Conservation (phyloP, 2,888 invertebrate species). For the Chrysolina haemoptera region DNA sequence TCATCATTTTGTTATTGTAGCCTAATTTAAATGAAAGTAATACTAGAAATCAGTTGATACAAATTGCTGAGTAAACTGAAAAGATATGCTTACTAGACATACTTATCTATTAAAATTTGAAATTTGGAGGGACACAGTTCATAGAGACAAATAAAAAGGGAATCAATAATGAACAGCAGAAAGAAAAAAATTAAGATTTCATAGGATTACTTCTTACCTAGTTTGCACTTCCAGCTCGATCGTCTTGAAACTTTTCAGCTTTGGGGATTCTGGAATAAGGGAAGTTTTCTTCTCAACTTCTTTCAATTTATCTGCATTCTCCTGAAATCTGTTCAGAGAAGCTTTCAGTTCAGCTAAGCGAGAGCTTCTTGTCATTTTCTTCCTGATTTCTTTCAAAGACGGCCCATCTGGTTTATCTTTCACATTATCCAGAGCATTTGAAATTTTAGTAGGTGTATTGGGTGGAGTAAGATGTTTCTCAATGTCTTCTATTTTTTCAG, state of each 20-base stretch:
- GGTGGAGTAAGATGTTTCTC: slow-evolving; percentile 60
- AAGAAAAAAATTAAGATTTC: neutral
- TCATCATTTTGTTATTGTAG: neutral
- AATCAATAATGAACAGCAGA: too few species aligned
- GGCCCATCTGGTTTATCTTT: slow-evolving; percentile 75
- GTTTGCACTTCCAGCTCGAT: slow-evolving; percentile 83
- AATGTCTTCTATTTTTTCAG: slow-evolving; percentile 26
- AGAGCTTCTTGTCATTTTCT: slow-evolving; percentile 78
- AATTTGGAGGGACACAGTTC: neutral
- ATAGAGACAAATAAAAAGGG: neutral
- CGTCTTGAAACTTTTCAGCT: slow-evolving; percentile 80
- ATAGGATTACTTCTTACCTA: slow-evolving; percentile 72
- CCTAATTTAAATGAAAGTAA: neutral
- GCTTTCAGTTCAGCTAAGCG: slow-evolving; percentile 81
- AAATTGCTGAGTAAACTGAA: slow-evolving; percentile 8
- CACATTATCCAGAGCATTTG: slow-evolving; percentile 70
- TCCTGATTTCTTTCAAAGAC: slow-evolving; percentile 80
- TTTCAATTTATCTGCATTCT: slow-evolving; percentile 76
- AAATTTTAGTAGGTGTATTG: slow-evolving; percentile 60
- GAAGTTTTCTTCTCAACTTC: slow-evolving; percentile 64
- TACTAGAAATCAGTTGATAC: neutral
- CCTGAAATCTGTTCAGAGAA: slow-evolving; percentile 77
- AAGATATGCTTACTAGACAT: slow-evolving; percentile 10
- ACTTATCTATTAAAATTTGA: neutral
- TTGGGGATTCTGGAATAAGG: slow-evolving; percentile 68